Percentiles rank a stretch among this genome's conserved stretches.
Conservation (phyloP, 1,140 invertebrate species). For the Wiebesia pumilae region DNA sequence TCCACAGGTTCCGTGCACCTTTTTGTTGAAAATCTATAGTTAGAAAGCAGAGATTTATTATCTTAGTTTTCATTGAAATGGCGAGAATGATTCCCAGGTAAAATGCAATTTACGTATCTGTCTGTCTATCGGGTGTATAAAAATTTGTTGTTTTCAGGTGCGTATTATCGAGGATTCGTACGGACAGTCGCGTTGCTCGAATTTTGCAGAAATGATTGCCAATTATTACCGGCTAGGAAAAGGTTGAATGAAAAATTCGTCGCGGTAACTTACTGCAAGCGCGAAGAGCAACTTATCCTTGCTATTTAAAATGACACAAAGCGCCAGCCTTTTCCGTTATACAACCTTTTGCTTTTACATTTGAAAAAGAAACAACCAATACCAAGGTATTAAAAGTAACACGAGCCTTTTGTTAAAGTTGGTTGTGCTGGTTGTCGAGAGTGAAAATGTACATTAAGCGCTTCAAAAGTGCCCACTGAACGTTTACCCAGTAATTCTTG, state of each 20-base stretch:
- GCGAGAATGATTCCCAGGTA: neutral
- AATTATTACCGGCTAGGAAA: neutral
- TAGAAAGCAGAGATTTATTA: neutral
- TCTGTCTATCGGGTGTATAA: no score
- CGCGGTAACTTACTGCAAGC: neutral
- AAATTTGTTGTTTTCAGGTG: neutral
- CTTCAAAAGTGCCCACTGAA: neutral
- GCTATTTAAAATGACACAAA: neutral
- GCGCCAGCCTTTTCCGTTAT: neutral
- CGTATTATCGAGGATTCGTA: neutral
- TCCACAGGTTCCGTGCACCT: neutral
- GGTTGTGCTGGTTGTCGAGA: neutral
- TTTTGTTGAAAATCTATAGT: neutral
- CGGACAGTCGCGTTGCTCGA: neutral
- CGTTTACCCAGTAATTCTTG: conserved; percentile 3
- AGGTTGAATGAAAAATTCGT: neutral
- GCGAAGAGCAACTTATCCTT: neutral
- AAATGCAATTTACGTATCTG: no score
- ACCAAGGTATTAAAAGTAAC: neutral
- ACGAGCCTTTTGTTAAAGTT: neutral
- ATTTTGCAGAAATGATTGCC: neutral
- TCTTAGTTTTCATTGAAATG: neutral
- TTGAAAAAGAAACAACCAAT: neutral
- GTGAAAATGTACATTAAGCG: neutral
- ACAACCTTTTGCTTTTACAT: neutral